Base-by-base conservation (phyloP, 2,888 invertebrate species). In the Clepsis dumicolana region DNA sequence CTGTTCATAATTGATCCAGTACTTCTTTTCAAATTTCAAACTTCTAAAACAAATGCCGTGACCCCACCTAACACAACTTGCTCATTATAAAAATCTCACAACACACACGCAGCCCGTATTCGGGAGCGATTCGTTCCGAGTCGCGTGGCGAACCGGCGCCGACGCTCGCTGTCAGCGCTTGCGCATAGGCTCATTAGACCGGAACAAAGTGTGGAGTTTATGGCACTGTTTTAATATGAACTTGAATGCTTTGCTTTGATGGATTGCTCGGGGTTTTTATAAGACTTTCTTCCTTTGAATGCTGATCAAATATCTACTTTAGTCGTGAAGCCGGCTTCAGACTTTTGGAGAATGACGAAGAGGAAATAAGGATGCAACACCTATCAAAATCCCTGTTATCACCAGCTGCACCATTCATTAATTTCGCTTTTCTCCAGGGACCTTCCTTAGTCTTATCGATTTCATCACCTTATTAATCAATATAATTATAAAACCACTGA, bases 101-200 rank as follows among this genome's bases (percentile, higher is more conserved):
- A 80, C 80, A 85, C 87, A 80, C 79, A 44, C 48, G 48, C 21
- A 48, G 48, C 80, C 86, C 86, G 87, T 90, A 88, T 90, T 89
- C 85, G 88, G 88, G 76, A 78, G 82, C 80, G 81, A 92, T 93
- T 93, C 82, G 91, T 91, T 91, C 85, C 89, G 72, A 62, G 59
- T 67, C 82, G 87, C 91, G 87, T 85, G 77, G 83, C 89, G 84
- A 92, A 93, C 89, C 82, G 71, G 78, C 78, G 85, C 80, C 82
- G 79, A 79, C 87, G 88, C 75, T 80, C 79, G 80, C 77, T 81
- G 86, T 87, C 87, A 73, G 82, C 76, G 80, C 85, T 88, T 88
- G 88, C 89, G 90, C 91, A 89, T 88, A 80, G 87, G 80, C 87
- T 91, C 90, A 90, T 91, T 91, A 90, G 82, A 75, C 87, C 86